Evolutionary conservation across 2,888 invertebrate species (phyloP).

Genomic region (Drymonia ruficornis): DNA sequence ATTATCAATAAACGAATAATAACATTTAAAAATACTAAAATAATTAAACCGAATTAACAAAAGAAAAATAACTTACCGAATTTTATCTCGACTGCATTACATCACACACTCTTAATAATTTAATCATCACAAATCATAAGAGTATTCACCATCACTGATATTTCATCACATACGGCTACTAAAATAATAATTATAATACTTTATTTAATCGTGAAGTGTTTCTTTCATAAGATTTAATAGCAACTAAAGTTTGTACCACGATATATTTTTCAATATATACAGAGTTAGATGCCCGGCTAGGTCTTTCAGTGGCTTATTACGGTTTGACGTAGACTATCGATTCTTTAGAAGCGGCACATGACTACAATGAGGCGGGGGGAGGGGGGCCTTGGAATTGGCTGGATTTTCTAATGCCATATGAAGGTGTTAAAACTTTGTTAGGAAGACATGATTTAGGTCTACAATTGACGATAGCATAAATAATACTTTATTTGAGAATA

Average conservation of each 20-base stretch:
- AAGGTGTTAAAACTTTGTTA: conserved; percentile 13
- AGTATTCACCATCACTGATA: conserved; percentile 32
- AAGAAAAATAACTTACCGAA: conserved; percentile 12
- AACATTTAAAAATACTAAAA: neutral
- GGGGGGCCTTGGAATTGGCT: conserved; percentile 30
- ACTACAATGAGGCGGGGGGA: conserved; percentile 22
- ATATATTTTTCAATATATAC: conserved; percentile 20
- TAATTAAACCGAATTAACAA: conserved; percentile 5
- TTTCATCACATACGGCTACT: neutral
- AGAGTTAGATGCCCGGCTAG: conserved; percentile 17
- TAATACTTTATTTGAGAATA: too few species aligned
- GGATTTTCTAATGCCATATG: neutral
- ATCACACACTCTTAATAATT: conserved; percentile 50
- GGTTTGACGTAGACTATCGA: conserved; percentile 44
- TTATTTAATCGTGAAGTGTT: conserved; percentile 8
- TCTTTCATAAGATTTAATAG: conserved; percentile 22
- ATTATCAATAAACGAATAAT: too few species aligned
- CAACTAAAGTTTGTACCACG: conserved; percentile 18
- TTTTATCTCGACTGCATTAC: conserved; percentile 19
- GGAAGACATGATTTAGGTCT: too few species aligned
- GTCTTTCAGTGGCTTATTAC: conserved; percentile 33
- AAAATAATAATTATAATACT: neutral
- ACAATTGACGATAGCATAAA: too few species aligned
- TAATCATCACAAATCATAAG: conserved; percentile 56
- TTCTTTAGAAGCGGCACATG: conserved; percentile 34